Base-by-base conservation (phyloP, 2,888 invertebrate species). In the Patella ulyssiponensis region DNA sequence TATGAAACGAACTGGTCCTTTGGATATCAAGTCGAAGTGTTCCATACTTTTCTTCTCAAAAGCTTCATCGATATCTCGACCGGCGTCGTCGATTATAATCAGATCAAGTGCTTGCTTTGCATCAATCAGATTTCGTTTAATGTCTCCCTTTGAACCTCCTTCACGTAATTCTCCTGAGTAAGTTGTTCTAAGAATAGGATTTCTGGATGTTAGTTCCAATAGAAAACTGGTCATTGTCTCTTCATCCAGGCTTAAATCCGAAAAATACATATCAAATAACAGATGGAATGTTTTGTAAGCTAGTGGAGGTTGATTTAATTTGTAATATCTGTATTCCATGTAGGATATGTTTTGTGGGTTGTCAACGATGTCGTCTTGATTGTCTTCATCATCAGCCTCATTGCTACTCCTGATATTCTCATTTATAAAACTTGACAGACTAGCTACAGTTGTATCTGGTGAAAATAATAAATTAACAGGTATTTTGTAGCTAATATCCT, bases 401-500 rank as follows among this genome's bases (percentile, higher is more conserved):
- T 44, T 44, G 44, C 44, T 44, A 9, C 44, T 27, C 27, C 27
- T 44, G 44, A 44, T 44, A 44, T 9, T 44, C 9, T 44, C 9
- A 44, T 44, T 44, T 44, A 64, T 64, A 64, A 64, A 64, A 23
- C 12, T 64, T 12, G 64, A 64, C 23, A 64, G 14, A 11, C 20
- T 64, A 12, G 23, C 20, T 11, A 64, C 64, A 23, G 20, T 64
- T 9, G 64, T 64, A 23, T 64, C 64, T 23, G 64, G 64, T 20
- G 20, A 20, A 64, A 64, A 64, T 1, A 83, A 75, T n/a, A 75
- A 53, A 12, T 77, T 79, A 44, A 79, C 75, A 27, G 82, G 78
- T 14, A 82, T 58, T 53, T 77, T 73, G 17, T 78, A 78, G 44
- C 77, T 77, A 69, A 76, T 72, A 33, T 79, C 79, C 52, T 73